phyloP scores from a whole-genome alignment of 2,113 vertebrate genomes.

The Tamias sibiricus region DNA sequence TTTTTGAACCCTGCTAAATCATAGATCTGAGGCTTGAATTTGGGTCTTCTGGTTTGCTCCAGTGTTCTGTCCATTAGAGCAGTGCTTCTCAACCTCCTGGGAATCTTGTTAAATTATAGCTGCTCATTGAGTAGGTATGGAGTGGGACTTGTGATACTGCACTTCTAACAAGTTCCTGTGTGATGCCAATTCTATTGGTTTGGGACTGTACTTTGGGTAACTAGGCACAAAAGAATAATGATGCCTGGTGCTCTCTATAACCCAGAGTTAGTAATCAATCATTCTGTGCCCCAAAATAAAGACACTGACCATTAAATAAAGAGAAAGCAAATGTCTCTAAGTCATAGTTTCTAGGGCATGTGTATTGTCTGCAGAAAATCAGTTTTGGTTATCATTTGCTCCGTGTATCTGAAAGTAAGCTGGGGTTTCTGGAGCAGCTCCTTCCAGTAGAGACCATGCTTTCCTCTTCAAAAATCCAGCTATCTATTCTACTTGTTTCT shows the following conservation, averaged over 20 bases:
- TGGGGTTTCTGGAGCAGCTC: neutral
- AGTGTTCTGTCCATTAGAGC: neutral
- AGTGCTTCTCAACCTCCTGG: neutral
- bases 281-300: neutral
- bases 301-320: neutral
- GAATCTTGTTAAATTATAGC: neutral
- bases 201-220: neutral
- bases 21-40: neutral
- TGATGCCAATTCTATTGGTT: neutral
- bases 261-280: neutral
- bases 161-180: neutral
- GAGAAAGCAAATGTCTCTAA: neutral
- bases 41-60: slow-evolving; percentile 41
- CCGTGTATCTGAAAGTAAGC: neutral
- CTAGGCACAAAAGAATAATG: neutral
- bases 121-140: neutral
- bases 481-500: neutral
- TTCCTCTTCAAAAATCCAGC: neutral
- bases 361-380: neutral
- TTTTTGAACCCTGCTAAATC: neutral
- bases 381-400: neutral
- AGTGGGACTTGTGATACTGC: neutral
- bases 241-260: neutral
- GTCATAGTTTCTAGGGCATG: neutral
- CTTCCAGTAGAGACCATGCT: neutral